Evolutionary conservation across 2,888 invertebrate genomes (phyloP), one percentile per base, ranked within the genome.

Genomic region (Perizoma flavofasciatum): DNA sequence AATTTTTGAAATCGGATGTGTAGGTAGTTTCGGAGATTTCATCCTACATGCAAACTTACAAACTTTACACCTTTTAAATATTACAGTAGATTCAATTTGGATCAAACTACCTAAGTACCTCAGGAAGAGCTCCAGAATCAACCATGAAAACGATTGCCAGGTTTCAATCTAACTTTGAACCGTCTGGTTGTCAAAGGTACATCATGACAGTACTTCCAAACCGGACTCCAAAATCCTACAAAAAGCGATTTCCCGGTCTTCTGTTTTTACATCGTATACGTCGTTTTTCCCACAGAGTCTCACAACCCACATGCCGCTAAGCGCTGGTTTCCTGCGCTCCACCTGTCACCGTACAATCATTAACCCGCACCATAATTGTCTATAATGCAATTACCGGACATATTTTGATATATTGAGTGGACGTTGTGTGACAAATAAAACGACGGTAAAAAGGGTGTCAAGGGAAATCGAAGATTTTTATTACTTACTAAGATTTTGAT

Each of bases 351-450:
- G 37, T 44, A 49, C 46, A 59, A 56, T 50, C 59, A 59, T 59
- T 59, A 52, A 54, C 37, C 50, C 50, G 55, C 50, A 43, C 57
- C 61, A 51, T 62, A 58, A 62, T 62, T 58, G 57, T 55, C 58
- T 55, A 62, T 62, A 58, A 54, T 54, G 61, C 57, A 61, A 62
- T 62, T 58, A 58, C 55, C 61, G 58, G 44, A 39, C 61, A 62
- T 62, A 62, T 62, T 62, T 55, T 55, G 57, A 50, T 50, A 61
- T 58, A 55, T 62, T 48, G 48, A 40, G 49, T 47, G 54, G 54
- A 50, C 50, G 58, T 51, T 58, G 57, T 58, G 57, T 40, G 61
- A 61, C 57, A 54, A 58, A 62, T 58, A 55, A 55, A 55, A 51
- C 35, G 39, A 39, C 6, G 10, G 57, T 55, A 51, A 62, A 58